Evolutionary conservation across 2,113 vertebrate species (phyloP).

Genomic region (Monarcha castaneiventris): DNA sequence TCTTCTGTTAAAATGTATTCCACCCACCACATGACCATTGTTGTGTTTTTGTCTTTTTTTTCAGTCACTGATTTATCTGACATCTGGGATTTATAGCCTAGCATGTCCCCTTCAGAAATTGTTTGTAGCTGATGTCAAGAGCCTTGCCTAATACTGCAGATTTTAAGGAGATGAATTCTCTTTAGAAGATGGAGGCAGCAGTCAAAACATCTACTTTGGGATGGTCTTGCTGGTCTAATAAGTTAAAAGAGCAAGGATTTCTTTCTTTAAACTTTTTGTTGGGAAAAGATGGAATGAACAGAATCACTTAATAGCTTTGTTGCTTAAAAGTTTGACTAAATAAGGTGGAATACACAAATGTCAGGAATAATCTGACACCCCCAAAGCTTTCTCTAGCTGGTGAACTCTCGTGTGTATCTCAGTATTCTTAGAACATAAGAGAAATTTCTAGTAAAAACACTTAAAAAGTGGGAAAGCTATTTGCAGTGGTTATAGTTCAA

Average conservation of each 20-base stretch:
- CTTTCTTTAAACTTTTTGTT: neutral
- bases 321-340: neutral
- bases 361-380: neutral
- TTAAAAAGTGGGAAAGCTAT: neutral
- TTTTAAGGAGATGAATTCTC: neutral
- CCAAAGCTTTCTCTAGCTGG: neutral
- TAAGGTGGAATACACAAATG: neutral
- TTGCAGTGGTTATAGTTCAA: neutral
- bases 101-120: slow-evolving; percentile 1
- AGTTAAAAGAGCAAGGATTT: neutral
- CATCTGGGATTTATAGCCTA: slow-evolving; percentile 12
- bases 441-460: neutral
- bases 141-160: neutral
- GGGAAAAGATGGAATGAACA: neutral
- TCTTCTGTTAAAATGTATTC: neutral
- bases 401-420: neutral
- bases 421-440: neutral
- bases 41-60: neutral
- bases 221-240: neutral
- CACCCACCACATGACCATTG: neutral
- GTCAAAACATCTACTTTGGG: neutral
- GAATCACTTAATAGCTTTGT: neutral
- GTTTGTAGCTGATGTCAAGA: slow-evolving; percentile 20
- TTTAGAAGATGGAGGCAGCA: neutral
- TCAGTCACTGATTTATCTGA: neutral